A percentile compares a stretch with the other conserved stretches of the same genome.
phyloP scores from a whole-genome alignment of 2,113 vertebrate species.

The Terrapene triunguis region DNA sequence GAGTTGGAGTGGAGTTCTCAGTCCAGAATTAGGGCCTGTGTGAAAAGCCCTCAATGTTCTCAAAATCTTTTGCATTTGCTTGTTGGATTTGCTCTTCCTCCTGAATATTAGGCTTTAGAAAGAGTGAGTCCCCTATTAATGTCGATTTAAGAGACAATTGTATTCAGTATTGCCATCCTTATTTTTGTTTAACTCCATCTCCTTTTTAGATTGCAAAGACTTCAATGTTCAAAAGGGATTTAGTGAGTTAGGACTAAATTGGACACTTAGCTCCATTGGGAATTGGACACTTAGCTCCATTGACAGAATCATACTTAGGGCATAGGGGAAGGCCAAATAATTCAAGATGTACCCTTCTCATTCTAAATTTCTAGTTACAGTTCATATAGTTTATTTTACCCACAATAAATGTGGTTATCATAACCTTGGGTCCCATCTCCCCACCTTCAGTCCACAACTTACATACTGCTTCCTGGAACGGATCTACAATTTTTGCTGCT shows the following conservation, averaged over 20 bases:
- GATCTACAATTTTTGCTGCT: background rate
- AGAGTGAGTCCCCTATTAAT: background rate
- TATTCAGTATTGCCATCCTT: background rate
- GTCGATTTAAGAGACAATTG: background rate
- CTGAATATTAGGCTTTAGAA: background rate
- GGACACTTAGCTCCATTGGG: background rate
- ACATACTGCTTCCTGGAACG: background rate
- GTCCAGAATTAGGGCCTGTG: background rate
- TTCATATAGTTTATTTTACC: background rate
- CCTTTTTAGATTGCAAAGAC: background rate
- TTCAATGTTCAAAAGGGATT: no score
- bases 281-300: background rate
- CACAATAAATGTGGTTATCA: background rate
- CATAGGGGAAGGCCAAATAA: background rate
- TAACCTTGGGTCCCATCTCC: background rate
- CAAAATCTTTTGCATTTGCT: background rate
- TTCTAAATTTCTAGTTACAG: background rate
- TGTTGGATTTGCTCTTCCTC: background rate
- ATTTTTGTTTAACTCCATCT: background rate
- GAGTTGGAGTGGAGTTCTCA: background rate
- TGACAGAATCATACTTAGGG: background rate
- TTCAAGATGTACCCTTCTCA: background rate
- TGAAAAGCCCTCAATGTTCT: background rate
- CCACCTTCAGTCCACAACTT: background rate
- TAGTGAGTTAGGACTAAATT: background rate